Evolutionary conservation across 2,888 invertebrate species (phyloP), one percentile per base, ranked within the genome.

Genomic region (Dioctria linearis): DNA sequence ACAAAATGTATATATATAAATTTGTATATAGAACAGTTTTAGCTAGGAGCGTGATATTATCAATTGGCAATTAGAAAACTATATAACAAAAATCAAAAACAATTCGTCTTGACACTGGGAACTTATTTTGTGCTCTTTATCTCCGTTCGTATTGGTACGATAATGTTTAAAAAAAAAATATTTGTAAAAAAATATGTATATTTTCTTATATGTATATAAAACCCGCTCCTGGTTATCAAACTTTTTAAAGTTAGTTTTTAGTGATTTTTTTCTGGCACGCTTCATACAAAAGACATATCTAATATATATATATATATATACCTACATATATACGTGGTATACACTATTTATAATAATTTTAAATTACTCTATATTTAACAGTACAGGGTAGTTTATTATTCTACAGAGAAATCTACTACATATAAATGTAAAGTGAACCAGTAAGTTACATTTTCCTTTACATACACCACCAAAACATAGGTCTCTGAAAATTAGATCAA

Each of bases 181-280:
- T 8, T 11, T n/a, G 46, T 42, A 25, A 13, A 75, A 75, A 59
- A 54, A 2, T 54, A 9, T 39, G n/a, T 66, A 59, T 25, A 81
- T 54, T 78, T 66, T 49, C 79, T 81, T 81, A 71, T 25, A 25
- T 25, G 25, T 25, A 25, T 82, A 61, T 79, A 83, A 85, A 85
- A 85, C 85, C 86, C 86, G 88, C 88, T 88, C 87, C 88, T 87
- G 86, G 87, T 86, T 87, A 84, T 83, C 79, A 82, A 25, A 76
- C 25, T 63, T 76, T 63, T 11, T 3, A 8, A 54, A 11, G 6
- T 54, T 54, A 11, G 1, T 54, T 11, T 54, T 54, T 54, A 11
- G 54, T 11, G 1, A 2, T 54, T n/a, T 6, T 54, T 54, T n/a
- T 54, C 49, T 11, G 11, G 8, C 54, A 54, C n/a, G 54, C 54